These are phyloP conservation scores for Meteorus sp. DNA, from an alignment of 1,140 invertebrate species.

Conservation along the genomic window DNA sequence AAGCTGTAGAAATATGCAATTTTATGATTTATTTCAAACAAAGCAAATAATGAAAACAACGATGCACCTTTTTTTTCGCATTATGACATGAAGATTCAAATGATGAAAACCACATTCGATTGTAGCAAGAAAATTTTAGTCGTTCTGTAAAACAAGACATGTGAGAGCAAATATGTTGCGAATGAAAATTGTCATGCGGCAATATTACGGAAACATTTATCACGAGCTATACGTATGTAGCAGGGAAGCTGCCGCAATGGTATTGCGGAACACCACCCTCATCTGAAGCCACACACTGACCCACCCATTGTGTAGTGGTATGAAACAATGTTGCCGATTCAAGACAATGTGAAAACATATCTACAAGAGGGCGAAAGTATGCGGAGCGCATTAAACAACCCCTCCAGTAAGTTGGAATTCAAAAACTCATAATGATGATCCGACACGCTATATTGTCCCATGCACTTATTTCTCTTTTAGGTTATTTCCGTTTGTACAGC, in stretches of 20 bases:
- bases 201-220: slow-evolving; percentile 27
- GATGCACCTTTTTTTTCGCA: too few species aligned
- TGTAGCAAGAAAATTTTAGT: too few species aligned
- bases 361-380: not conserved
- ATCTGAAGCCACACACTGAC: slow-evolving; percentile 16
- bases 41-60: too few species aligned
- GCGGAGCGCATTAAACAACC: too few species aligned
- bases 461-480: slow-evolving; percentile 2
- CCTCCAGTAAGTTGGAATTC: too few species aligned
- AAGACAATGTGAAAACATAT: not conserved
- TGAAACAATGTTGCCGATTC: slow-evolving; percentile 14
- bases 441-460: not conserved
- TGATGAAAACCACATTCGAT: too few species aligned
- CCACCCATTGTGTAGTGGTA: too few species aligned
- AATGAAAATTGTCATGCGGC: slow-evolving; percentile 26
- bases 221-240: slow-evolving; percentile 17
- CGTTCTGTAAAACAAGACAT: too few species aligned
- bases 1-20: too few species aligned
- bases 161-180: too few species aligned
- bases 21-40: too few species aligned
- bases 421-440: slow-evolving; percentile 10
- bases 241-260: slow-evolving; percentile 8
- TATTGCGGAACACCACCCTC: slow-evolving; percentile 14
- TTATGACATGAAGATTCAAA: too few species aligned
- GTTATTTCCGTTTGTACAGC: not conserved